Evolutionary conservation across 2,888 invertebrate genomes (phyloP).

Genomic region (Leucophenga maculata): DNA sequence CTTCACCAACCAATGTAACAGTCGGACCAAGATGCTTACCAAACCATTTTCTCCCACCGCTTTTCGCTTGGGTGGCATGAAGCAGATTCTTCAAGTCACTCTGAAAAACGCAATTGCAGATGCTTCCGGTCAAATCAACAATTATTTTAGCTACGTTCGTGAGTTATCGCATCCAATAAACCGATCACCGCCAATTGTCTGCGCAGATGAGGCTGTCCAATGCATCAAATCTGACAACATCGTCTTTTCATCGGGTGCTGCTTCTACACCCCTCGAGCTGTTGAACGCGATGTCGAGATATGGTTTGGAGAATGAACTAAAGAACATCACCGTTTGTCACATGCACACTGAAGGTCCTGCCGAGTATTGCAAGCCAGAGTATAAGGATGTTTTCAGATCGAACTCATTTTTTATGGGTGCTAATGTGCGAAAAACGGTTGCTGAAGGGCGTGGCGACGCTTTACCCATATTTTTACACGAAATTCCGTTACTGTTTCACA

Average conservation of each 20-base stretch:
- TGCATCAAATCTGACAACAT: conserved; percentile 86
- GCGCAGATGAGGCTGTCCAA: conserved; percentile 84
- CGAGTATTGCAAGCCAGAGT: conserved; percentile 65
- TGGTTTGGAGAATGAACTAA: conserved; percentile 81
- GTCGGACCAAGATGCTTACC: no score
- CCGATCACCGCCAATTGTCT: conserved; percentile 80
- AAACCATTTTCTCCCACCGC: no score
- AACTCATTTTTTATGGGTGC: conserved; percentile 93
- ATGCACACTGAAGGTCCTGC: conserved; percentile 87
- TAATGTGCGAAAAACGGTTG: conserved; percentile 91
- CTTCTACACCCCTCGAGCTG: conserved; percentile 89
- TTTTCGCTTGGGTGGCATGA: no score
- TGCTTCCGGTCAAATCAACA: conserved; percentile 53
- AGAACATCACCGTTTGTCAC: conserved; percentile 87
- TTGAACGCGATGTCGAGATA: conserved; percentile 86
- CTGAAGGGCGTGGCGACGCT: conserved; percentile 89
- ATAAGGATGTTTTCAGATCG: conserved; percentile 80
- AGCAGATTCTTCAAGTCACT: no score
- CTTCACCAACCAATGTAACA: no score
- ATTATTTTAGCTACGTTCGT: conserved; percentile 83
- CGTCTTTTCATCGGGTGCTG: conserved; percentile 92
- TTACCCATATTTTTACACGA: conserved; percentile 95
- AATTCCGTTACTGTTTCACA: conserved; percentile 90
- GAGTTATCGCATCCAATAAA: conserved; percentile 87
- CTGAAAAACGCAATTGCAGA: no score